Evolutionary conservation across 2,113 vertebrate genomes (phyloP), one percentile per base, ranked within the genome.

Genomic region (Ceuthmochares aereus): DNA sequence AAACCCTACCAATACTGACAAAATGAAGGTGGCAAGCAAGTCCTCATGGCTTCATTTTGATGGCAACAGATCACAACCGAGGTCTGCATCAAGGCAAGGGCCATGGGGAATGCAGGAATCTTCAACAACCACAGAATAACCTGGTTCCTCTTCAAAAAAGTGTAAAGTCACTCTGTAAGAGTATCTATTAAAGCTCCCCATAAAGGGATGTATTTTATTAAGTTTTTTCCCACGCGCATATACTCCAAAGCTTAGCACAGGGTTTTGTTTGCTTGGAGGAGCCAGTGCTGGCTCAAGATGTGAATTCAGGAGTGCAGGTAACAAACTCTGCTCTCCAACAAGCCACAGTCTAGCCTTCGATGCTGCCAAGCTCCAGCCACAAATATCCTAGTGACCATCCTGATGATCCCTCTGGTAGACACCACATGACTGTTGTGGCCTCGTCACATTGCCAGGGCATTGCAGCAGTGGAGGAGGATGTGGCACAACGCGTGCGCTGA

Each of bases 401-500:
- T 2, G 4, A 8, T 18, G 60, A 47, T 40, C 58, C 34, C 29
- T 86, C 37, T 14, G 2, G 14, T 4, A 4, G 40, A 34, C 30
- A 10, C 27, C 0, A 2, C 2, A 34, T 2, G 3, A 32, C 23
- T 10, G 27, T 22, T 2, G 42, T 25, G 49, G 34, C 45, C 37
- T 26, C 15, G 4, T 29, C 5, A 2, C 17, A 36, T 43, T 87
- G 67, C 68, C 73, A 84, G 49, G 68, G 56, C 34, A 49, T 60
- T 5, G 1, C 58, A 22, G 17, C 54, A 49, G 51, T 9, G 1
- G 42, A 13, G 8, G 14, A 42, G 66, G 49, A 74, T 52, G 37
- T 15, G 1, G 40, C 52, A 54, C 49, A 32, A 74, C 6, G 7
- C 0, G 5, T 19, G 69, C 14, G 4, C 42, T n/a, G 29, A 21